Percentiles rank a stretch among this genome's conserved stretches.
Evolutionary conservation across 1,140 invertebrate genomes (phyloP).

Genomic region (Lordiphosa mommai): DNA sequence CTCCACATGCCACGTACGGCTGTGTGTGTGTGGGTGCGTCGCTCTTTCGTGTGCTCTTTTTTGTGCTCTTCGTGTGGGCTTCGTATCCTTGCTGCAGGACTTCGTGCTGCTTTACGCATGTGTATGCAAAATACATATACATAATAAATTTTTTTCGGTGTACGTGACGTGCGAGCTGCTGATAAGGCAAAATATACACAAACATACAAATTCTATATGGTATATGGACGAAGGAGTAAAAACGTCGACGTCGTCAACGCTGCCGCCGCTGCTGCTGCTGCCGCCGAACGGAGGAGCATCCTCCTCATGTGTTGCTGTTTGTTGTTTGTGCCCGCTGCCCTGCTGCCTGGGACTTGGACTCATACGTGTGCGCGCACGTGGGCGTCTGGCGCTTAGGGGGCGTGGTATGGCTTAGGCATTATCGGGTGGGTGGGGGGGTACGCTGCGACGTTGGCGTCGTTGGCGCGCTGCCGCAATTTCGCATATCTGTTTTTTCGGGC

Average conservation of each 20-base stretch:
- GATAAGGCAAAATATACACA: slow-evolving; percentile 65
- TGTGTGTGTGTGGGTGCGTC: slow-evolving; percentile 27
- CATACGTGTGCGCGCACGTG: slow-evolving; percentile 76
- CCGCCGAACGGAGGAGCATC: slow-evolving; percentile 30
- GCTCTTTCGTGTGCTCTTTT: slow-evolving; percentile 58
- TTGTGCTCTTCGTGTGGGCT: slow-evolving; percentile 40
- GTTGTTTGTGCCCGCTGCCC: slow-evolving; percentile 3
- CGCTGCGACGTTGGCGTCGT: slow-evolving; percentile 22
- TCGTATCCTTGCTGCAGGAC: slow-evolving; percentile 15
- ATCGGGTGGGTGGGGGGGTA: slow-evolving; percentile 14
- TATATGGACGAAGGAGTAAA: slow-evolving; percentile 76
- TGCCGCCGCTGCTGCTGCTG: slow-evolving; percentile 7
- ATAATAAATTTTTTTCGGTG: slow-evolving; percentile 45
- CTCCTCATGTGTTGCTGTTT: slow-evolving; percentile 74
- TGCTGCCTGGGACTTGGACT: slow-evolving; percentile 44
- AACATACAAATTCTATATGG: slow-evolving; percentile 51
- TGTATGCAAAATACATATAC: slow-evolving; percentile 68
- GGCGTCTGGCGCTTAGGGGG: slow-evolving; percentile 35
- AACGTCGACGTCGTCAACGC: slow-evolving; percentile 20
- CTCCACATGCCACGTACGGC: slow-evolving; percentile 59
- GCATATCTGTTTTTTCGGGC: slow-evolving; percentile 66
- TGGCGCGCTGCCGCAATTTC: slow-evolving; percentile 16
- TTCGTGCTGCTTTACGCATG: slow-evolving; percentile 55
- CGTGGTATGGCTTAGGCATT: slow-evolving; percentile 5
- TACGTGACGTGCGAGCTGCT: slow-evolving; percentile 75